Conservation (phyloP, 2,113 vertebrate species). For the Zosterops borbonicus region DNA sequence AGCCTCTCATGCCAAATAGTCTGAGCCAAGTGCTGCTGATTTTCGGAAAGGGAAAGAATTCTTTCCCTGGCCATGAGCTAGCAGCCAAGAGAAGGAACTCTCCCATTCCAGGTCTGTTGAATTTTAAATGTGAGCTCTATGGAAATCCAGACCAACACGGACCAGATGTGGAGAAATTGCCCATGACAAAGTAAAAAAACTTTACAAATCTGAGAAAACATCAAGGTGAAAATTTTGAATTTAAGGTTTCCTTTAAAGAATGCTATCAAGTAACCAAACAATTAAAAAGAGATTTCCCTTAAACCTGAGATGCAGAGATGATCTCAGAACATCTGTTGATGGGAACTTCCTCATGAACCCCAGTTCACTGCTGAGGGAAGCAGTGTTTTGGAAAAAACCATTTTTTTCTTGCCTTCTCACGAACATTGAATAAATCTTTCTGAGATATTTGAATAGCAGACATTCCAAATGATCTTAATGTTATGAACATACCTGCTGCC, state of each 20-base stretch:
- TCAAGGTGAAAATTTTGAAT: not conserved
- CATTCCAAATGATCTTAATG: not conserved
- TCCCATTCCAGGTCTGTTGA: accelerated
- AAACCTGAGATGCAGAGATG: not conserved
- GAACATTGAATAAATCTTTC: not conserved
- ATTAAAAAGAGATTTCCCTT: not conserved
- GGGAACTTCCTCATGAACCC: not conserved
- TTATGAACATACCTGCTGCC: not conserved
- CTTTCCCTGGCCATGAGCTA: not conserved
- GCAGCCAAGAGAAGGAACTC: not conserved
- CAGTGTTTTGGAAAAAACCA: not conserved
- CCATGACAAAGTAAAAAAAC: not conserved
- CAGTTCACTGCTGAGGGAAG: not conserved
- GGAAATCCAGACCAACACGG: not conserved
- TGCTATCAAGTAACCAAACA: not conserved
- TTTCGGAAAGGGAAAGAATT: not conserved
- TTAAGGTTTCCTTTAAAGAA: not conserved
- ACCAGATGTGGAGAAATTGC: not conserved
- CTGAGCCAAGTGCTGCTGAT: not conserved
- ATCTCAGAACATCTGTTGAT: not conserved
- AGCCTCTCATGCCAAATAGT: not conserved
- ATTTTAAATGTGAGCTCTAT: not conserved
- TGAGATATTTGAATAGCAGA: not conserved
- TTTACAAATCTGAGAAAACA: not conserved
- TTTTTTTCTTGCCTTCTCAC: not conserved